Base-by-base conservation (phyloP, 2,888 invertebrate genomes). In the Catocala nupta region DNA sequence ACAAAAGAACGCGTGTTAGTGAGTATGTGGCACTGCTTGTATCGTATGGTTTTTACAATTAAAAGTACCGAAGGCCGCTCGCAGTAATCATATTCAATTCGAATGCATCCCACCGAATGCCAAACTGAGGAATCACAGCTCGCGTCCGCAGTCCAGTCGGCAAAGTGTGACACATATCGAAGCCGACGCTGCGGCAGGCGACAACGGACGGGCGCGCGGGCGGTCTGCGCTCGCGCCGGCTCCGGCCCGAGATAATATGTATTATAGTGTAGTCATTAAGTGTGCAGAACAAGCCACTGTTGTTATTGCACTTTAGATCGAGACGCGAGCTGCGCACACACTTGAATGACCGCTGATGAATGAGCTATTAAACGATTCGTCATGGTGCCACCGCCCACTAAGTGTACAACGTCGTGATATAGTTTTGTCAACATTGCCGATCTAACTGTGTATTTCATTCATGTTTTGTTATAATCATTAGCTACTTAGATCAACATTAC, bases 331-430 rank as follows among this genome's bases (percentile, higher is more conserved):
- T 25, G 10, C 45, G 36, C 51, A 6, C 44, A 33, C 59, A 53
- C 52, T 34, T 52, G 43, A 50, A 42, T 58, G 54, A 43, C 16
- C 13, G 44, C 16, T 58, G 42, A 59, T 56, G 36, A 59, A 64
- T 59, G 55, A 51, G 55, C 50, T 34, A 42, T 59, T 55, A 55
- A 53, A 51, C 34, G 55, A 55, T 59, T 48, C 51, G 47, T 63
- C 47, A 39, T 34, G 42, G 33, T 39, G 13, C 54, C 42, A 16
- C 11, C 55, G 47, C 50, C 43, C 44, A 6, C 34, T 11, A 4
- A 10, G 25, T 34, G 6, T 36, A 25, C 34, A 36, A n/a, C 12
- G 33, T 50, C 36, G 47, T 33, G 25, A 25, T 58, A 45, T 47
- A 12, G 36, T 47, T 52, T 12, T 42, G 47, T 59, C 45, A 58